Evolutionary conservation across 2,797 vertebrate genomes (phyloP), one percentile per base, ranked within the genome.

Genomic region (Arctocebus calabarensis): DNA sequence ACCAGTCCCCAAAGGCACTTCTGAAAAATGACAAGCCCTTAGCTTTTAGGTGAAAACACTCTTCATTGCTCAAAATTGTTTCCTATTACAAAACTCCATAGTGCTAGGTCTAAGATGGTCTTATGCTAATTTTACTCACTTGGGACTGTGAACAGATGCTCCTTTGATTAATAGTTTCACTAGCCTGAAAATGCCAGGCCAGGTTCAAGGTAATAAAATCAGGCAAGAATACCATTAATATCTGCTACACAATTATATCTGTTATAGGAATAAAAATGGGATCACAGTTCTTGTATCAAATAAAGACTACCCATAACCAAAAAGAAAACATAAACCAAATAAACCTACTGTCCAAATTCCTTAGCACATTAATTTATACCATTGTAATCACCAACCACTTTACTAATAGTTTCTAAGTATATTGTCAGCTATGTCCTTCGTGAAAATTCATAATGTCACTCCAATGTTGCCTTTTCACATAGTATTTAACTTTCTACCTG

Each of bases 131-230:
- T 96, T 95, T 91, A 96, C 90, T 96, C 97, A 95, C 93, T 57
- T 45, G 96, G 97, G 97, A 98, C 93, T 92, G 84, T 84, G 96
- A 97, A 92, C 97, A 98, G 97, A 97, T 98, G 97, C 79, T 96
- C 71, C 95, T 96, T 95, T 98, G 98, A 98, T 98, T 94, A 97
- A 98, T 97, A 97, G 97, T 94, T 97, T 96, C 94, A 95, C 94
- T 94, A 89, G 93, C 79, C 78, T 90, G 96, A 92, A 97, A 97
- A 97, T 96, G 96, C 97, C 97, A 96, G 96, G 92, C 97, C 94
- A 90, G 61, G 94, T 96, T 97, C 97, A 95, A 91, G 91, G 91
- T 92, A 97, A 97, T 97, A 98, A 96, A 98, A 95, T 93, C 96
- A 97, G 94, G 91, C 88, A 97, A 94, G 90, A 97, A 97, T 77